Percentiles rank a stretch among this genome's conserved stretches.
These are phyloP conservation scores for Pseudomyrmex concolor DNA, from an alignment of 1,140 invertebrate genomes.

Conservation along the genomic window DNA sequence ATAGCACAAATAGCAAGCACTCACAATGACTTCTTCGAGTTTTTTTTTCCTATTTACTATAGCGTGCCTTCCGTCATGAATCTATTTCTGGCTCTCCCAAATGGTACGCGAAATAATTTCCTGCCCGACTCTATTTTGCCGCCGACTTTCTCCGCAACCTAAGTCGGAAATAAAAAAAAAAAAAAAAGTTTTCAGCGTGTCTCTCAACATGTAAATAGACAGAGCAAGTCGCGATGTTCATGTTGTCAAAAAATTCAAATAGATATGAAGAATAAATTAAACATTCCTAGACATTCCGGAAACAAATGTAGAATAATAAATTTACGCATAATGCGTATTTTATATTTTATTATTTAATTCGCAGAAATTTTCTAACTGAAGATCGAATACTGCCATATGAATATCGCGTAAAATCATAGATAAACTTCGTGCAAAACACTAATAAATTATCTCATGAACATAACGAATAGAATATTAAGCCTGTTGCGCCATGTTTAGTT, in stretches of 20 bases:
- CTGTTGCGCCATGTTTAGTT: too few species aligned
- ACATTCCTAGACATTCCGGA: too few species aligned
- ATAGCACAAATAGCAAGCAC: neutral
- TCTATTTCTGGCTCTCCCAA: conserved; percentile 23
- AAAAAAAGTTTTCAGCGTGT: conserved; percentile 5
- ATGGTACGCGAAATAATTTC: conserved; percentile 46
- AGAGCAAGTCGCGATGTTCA: neutral
- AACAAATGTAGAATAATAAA: neutral
- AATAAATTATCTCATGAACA: too few species aligned
- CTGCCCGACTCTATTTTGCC: neutral
- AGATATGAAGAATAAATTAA: too few species aligned
- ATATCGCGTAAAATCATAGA: too few species aligned
- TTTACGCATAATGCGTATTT: neutral
- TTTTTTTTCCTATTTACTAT: neutral
- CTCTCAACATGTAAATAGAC: neutral
- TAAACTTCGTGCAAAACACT: too few species aligned
- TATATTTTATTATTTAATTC: neutral
- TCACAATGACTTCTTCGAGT: conserved; percentile 11
- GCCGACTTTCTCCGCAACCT: neutral
- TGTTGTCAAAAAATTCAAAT: neutral
- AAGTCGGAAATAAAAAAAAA: neutral
- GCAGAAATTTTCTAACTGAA: neutral
- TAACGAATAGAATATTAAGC: too few species aligned
- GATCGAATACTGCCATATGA: neutral
- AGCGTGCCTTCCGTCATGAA: conserved; percentile 15